Percentiles rank a stretch among this genome's conserved stretches.
Conservation (phyloP, 2,888 invertebrate genomes). For the Agonum fuliginosum region DNA sequence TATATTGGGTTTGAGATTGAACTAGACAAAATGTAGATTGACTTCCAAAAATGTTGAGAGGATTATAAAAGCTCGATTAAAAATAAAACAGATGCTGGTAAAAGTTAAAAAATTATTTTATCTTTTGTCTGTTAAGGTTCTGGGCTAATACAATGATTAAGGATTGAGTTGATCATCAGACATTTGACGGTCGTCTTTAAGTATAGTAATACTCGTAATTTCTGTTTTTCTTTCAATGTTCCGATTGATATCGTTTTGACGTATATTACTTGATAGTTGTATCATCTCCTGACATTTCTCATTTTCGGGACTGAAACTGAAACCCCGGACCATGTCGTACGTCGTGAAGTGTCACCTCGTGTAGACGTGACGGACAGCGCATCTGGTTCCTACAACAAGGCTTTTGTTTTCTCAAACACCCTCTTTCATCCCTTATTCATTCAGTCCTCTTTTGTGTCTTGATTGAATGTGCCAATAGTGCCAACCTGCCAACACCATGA, state of each 20-base stretch:
- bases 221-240: not conserved
- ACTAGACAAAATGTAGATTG: no score
- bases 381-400: conserved; percentile 9
- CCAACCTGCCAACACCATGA: no score
- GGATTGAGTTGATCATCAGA: no score
- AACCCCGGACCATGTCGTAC: not conserved
- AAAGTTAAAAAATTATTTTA: no score
- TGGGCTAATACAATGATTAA: no score
- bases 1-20: no score
- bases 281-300: conserved; percentile 1
- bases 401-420: conserved; percentile 22
- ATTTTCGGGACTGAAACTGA: conserved; percentile 4
- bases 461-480: not conserved
- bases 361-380: conserved; percentile 11
- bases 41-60: no score
- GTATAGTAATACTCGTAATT: no score
- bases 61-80: no score
- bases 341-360: not conserved
- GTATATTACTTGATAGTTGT: conserved; percentile 5
- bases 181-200: no score
- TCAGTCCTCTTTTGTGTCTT: not conserved
- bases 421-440: conserved; percentile 38
- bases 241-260: not conserved
- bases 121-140: no score
- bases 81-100: no score